These are phyloP conservation scores for Neuroscelio doddi DNA, from an alignment of 2,888 invertebrate species.

Conservation along the genomic window DNA sequence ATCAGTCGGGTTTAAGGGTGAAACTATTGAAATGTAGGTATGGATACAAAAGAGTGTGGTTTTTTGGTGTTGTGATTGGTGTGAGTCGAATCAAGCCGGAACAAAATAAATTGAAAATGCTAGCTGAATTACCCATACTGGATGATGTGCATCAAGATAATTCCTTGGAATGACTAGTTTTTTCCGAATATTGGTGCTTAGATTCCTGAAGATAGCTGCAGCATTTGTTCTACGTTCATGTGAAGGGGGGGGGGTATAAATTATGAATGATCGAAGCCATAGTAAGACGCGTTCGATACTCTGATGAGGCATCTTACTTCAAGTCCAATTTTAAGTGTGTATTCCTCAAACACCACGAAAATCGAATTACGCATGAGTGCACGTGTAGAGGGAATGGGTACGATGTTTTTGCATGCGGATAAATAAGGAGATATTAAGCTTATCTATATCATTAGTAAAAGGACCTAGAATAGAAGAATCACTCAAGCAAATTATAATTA, in stretches of 20 bases:
- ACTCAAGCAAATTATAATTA: no score
- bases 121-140: no score
- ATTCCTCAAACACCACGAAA: not conserved
- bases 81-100: no score
- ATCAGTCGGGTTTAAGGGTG: no score
- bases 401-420: not conserved
- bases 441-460: no score
- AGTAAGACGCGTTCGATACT: not conserved
- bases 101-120: no score
- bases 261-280: not conserved
- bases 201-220: not conserved
- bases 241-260: not conserved
- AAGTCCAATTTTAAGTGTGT: not conserved
- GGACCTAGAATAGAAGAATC: no score
- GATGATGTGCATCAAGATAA: no score
- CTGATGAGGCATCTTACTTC: not conserved
- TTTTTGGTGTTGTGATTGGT: no score
- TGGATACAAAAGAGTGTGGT: no score
- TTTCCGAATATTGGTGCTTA: not conserved
- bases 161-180: not conserved
- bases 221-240: not conserved
- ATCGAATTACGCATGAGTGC: not conserved
- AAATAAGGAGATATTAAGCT: no score
- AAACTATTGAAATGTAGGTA: no score
- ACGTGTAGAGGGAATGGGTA: not conserved